phyloP scores from a whole-genome alignment of 2,888 invertebrate species.

The Amiota communis region DNA sequence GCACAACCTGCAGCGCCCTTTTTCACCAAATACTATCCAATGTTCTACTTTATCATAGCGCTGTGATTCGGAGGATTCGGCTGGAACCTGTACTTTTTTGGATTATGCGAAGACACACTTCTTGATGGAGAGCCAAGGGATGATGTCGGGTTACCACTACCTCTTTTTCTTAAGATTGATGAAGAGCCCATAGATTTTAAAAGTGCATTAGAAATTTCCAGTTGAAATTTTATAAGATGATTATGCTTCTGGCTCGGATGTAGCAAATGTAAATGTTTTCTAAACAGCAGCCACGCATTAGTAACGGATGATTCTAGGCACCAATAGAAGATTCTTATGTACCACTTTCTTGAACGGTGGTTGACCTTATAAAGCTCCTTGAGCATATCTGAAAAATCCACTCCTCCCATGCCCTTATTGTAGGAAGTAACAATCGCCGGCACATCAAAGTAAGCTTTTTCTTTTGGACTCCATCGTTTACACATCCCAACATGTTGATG shows the following conservation, averaged over 20 bases:
- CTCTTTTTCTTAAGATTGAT: not conserved
- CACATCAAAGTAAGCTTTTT: conserved; percentile 8
- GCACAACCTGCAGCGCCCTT: conserved; percentile 38
- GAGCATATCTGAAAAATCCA: conserved; percentile 11
- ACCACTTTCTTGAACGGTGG: too few relatives aligned
- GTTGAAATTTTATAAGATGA: conserved; percentile 2
- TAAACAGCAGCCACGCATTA: conserved; percentile 24
- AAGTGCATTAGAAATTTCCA: not conserved
- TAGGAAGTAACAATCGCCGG: conserved; percentile 11
- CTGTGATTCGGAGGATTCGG: conserved; percentile 14
- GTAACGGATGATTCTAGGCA: conserved; percentile 16
- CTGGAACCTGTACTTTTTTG: conserved; percentile 16
- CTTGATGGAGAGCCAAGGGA: conserved; percentile 34
- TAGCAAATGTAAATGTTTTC: conserved; percentile 25
- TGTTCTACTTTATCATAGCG: conserved; percentile 41
- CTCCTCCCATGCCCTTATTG: conserved; percentile 12
- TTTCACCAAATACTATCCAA: conserved; percentile 43
- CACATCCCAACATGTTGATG: conserved; percentile 43
- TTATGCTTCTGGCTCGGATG: not conserved
- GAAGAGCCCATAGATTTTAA: not conserved
- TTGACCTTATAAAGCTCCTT: conserved; percentile 5
- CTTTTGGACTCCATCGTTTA: conserved; percentile 41
- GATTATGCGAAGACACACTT: not conserved
- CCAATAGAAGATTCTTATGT: conserved; percentile 19
- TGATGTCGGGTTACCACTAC: not conserved